Evolutionary conservation across 2,888 invertebrate species (phyloP).

Genomic region (Cybosia mesomella): DNA sequence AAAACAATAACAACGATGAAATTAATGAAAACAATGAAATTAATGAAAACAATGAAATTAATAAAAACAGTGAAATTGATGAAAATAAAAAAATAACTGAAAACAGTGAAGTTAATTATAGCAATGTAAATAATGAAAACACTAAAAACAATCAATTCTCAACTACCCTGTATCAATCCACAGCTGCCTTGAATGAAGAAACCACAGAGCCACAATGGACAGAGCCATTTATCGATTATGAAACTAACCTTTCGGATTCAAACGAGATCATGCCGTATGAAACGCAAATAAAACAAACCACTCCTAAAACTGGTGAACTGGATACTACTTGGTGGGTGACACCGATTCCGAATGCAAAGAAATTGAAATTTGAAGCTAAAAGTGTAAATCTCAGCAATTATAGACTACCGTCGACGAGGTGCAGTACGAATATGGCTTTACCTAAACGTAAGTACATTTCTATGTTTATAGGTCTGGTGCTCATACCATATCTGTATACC

Average conservation of each 20-base stretch:
- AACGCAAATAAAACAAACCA: not conserved
- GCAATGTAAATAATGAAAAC: too few relatives aligned
- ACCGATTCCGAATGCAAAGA: not conserved
- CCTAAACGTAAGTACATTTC: slow-evolving; percentile 3
- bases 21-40: too few relatives aligned
- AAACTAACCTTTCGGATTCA: not conserved
- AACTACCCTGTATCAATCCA: too few relatives aligned
- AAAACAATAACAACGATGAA: too few relatives aligned
- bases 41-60: too few relatives aligned
- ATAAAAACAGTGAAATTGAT: not conserved
- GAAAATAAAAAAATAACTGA: not conserved
- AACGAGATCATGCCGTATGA: not conserved
- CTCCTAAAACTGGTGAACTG: not conserved
- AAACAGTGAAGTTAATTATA: too few relatives aligned
- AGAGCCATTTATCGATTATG: not conserved
- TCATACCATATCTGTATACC: too few relatives aligned
- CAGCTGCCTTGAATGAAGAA: too few relatives aligned
- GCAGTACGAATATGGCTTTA: not conserved
- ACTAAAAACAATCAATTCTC: not conserved
- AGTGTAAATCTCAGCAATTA: too few relatives aligned
- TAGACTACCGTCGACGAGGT: not conserved
- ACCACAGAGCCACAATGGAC: not conserved
- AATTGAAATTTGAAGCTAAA: not conserved
- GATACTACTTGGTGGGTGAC: not conserved
- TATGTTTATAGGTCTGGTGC: too few relatives aligned